These are phyloP conservation scores for Cheilinus undulatus DNA, from an alignment of 2,113 vertebrate genomes.

Conservation along the genomic window DNA sequence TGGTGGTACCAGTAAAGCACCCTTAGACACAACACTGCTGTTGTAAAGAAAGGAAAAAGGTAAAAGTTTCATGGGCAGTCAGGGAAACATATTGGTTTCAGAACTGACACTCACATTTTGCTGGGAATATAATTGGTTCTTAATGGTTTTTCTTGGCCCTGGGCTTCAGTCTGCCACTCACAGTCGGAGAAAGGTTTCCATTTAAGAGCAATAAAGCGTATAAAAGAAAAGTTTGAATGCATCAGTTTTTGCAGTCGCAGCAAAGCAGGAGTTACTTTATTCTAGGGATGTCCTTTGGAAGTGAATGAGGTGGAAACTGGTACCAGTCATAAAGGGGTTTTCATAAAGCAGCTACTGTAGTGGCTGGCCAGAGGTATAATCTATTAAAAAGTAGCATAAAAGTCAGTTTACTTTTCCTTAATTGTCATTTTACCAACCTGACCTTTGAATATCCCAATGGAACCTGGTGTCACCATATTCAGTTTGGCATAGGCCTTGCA, in stretches of 20 bases:
- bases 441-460: no score
- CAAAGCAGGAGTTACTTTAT: background rate
- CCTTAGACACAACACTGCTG: background rate
- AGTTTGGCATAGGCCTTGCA: no score
- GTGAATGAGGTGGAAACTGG: no score
- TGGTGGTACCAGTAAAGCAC: background rate
- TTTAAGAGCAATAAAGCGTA: constrained; percentile 12
- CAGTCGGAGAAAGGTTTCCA: constrained; percentile 2
- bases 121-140: constrained; percentile 30
- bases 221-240: constrained; percentile 1
- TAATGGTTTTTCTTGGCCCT: constrained; percentile 48
- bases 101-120: constrained; percentile 31
- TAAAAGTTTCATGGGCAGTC: background rate
- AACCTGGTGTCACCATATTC: no score
- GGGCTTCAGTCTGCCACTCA: constrained; percentile 31
- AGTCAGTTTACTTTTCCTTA: no score
- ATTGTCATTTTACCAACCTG: no score
- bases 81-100: constrained; percentile 26
- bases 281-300: no score
- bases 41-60: background rate
- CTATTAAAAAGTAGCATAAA: no score
- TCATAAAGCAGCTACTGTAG: no score
- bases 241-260: background rate
- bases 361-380: no score
- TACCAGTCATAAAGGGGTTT: no score